Percentiles rank a stretch among this genome's conserved stretches.
Conservation (phyloP, 2,113 vertebrate genomes). For the Plecotus auritus region DNA sequence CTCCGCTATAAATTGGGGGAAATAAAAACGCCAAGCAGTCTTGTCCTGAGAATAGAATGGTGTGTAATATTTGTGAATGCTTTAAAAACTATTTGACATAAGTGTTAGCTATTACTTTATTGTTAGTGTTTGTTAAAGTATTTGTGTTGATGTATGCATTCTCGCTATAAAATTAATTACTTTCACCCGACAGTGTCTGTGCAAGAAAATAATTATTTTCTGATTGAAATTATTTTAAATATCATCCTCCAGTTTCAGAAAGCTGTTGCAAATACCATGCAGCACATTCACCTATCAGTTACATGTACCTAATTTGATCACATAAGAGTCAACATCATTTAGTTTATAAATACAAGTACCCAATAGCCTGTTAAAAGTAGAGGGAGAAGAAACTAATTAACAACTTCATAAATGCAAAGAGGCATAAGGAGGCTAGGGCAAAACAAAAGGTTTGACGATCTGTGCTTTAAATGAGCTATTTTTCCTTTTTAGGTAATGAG, state of each 20-base stretch:
- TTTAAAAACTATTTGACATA: slow-evolving; percentile 18
- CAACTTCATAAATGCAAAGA: slow-evolving; percentile 4
- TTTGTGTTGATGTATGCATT: neutral
- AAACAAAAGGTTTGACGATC: neutral
- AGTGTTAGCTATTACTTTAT: neutral
- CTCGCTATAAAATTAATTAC: neutral
- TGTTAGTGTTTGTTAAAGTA: slow-evolving; percentile 7
- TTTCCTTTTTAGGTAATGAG: neutral
- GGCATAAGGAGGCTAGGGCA: neutral
- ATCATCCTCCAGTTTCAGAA: neutral
- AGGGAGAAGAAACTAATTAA: slow-evolving; percentile 29
- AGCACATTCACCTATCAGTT: neutral
- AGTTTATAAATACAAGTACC: neutral
- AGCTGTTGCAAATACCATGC: neutral
- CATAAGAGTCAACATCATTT: neutral
- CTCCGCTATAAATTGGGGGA: neutral
- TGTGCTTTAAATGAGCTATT: neutral
- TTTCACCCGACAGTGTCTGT: neutral
- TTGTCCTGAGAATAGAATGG: neutral
- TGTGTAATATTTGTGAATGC: neutral
- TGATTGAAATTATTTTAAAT: slow-evolving; percentile 1
- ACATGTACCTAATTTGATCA: neutral
- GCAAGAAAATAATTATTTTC: neutral
- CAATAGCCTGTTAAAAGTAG: neutral
- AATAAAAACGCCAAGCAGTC: neutral